Evolutionary conservation across 2,888 invertebrate species (phyloP).

Genomic region (Drosophila mettleri): DNA sequence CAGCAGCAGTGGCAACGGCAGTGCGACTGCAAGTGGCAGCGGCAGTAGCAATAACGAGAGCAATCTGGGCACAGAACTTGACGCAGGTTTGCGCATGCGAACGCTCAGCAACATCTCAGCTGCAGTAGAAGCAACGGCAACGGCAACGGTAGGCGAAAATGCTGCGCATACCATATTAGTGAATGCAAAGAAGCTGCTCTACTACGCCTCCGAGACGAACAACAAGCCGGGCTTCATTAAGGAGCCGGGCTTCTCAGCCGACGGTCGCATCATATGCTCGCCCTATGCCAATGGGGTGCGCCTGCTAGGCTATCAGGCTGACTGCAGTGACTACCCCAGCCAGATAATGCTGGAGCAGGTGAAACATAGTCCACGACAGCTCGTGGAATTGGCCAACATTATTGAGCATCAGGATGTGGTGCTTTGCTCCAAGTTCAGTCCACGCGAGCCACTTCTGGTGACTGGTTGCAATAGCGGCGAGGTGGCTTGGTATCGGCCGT

Average conservation of each 20-base stretch:
- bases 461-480: slow-evolving; percentile 96
- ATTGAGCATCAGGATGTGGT: slow-evolving; percentile 92
- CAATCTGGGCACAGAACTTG: slow-evolving; percentile 46
- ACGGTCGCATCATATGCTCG: slow-evolving; percentile 95
- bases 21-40: neutral
- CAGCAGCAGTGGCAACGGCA: slow-evolving; percentile 48
- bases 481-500: slow-evolving; percentile 95
- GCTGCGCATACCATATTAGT: slow-evolving; percentile 72
- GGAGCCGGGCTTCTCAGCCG: slow-evolving; percentile 95
- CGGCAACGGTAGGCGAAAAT: slow-evolving; percentile 17
- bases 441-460: slow-evolving; percentile 93
- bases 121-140: slow-evolving; percentile 8
- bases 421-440: slow-evolving; percentile 95
- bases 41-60: slow-evolving; percentile 38
- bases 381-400: slow-evolving; percentile 89
- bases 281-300: slow-evolving; percentile 95
- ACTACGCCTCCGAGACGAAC: slow-evolving; percentile 94
- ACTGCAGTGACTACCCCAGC: slow-evolving; percentile 91
- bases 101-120: slow-evolving; percentile 40
- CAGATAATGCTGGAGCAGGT: slow-evolving; percentile 85
- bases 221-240: slow-evolving; percentile 96
- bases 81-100: slow-evolving; percentile 54
- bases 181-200: slow-evolving; percentile 92
- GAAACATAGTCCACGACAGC: slow-evolving; percentile 75
- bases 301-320: slow-evolving; percentile 91